Conservation (phyloP, 1,140 invertebrate genomes). For the Maniola jurtina region DNA sequence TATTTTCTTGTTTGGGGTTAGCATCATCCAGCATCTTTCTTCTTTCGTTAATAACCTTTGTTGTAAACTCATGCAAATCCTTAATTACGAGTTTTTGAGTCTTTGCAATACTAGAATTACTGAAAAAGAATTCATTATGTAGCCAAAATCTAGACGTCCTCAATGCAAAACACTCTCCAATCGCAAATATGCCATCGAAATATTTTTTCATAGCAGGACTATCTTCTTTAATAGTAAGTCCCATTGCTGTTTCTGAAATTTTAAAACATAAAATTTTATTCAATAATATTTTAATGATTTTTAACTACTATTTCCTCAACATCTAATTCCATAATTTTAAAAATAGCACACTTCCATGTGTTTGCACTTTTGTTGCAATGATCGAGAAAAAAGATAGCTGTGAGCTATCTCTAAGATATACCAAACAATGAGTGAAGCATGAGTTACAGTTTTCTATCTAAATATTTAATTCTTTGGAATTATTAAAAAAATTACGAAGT, state of each 20-base stretch:
- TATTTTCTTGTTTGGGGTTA: background rate
- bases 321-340: too few species aligned
- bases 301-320: too few species aligned
- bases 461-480: too few species aligned
- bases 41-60: background rate
- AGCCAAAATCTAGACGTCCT: background rate
- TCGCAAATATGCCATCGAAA: background rate
- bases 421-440: too few species aligned
- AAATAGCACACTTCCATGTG: too few species aligned
- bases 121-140: conserved; percentile 5
- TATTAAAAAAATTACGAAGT: too few species aligned
- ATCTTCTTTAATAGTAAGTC: conserved; percentile 4
- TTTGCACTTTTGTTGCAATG: too few species aligned
- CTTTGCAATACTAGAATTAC: background rate
- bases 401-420: too few species aligned
- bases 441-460: too few species aligned
- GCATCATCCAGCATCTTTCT: background rate
- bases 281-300: too few species aligned
- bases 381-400: too few species aligned
- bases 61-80: conserved; percentile 13
- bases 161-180: conserved; percentile 5
- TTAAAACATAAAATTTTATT: too few species aligned
- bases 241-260: conserved; percentile 15
- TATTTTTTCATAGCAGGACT: background rate
- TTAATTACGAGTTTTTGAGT: background rate